phyloP scores from a whole-genome alignment of 2,888 invertebrate species.

The Atherix ibis region DNA sequence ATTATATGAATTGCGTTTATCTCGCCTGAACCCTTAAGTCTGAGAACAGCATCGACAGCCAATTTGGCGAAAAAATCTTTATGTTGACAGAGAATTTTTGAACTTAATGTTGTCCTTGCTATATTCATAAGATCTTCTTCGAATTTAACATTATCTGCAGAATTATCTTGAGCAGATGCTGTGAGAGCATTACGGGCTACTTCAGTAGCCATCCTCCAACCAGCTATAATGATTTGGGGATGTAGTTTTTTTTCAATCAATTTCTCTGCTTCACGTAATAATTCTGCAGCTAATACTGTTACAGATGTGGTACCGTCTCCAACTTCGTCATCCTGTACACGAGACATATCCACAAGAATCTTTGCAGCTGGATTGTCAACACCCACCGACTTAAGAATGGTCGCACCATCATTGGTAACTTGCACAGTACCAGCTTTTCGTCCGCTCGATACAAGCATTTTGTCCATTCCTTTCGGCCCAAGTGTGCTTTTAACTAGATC shows the following conservation, averaged over 20 bases:
- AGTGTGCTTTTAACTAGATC: constrained; percentile 96
- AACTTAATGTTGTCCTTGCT: constrained; percentile 92
- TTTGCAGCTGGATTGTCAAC: constrained; percentile 99
- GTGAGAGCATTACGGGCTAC: constrained; percentile 72
- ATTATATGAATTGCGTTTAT: constrained; percentile 94
- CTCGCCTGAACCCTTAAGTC: constrained; percentile 91
- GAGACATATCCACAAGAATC: constrained; percentile 96
- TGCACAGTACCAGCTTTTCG: constrained; percentile 72
- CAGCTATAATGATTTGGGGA: constrained; percentile 93
- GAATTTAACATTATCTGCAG: constrained; percentile 59
- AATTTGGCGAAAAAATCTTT: constrained; percentile 91
- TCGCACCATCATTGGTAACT: constrained; percentile 98
- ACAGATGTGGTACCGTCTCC: constrained; percentile 99
- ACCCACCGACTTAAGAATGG: constrained; percentile 88
- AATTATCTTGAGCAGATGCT: constrained; percentile 67
- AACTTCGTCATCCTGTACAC: constrained; percentile 97
- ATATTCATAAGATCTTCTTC: constrained; percentile 87
- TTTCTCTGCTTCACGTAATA: constrained; percentile 89
- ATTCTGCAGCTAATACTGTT: constrained; percentile 78
- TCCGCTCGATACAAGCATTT: constrained; percentile 68
- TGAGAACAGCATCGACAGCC: constrained; percentile 87
- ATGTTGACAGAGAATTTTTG: constrained; percentile 94
- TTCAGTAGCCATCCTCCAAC: constrained; percentile 80
- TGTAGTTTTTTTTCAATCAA: constrained; percentile 87
- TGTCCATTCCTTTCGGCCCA: constrained; percentile 98